Percentiles rank a stretch among this genome's conserved stretches.
Conservation (phyloP, 2,797 vertebrate genomes). For the Galagoides demidoff region DNA sequence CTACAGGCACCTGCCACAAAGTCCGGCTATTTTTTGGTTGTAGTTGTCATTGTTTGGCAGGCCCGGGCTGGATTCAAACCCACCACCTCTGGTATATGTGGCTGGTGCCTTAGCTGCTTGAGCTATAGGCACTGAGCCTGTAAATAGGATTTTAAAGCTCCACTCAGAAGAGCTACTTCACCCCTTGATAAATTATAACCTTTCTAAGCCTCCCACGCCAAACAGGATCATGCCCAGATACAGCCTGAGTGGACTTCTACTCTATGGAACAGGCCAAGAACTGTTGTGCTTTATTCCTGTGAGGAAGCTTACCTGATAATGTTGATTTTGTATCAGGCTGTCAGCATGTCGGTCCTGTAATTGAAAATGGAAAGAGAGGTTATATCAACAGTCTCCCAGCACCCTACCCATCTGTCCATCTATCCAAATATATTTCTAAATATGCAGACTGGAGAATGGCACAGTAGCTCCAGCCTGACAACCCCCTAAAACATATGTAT, state of each 20-base stretch:
- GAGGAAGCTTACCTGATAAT: slow-evolving; percentile 93
- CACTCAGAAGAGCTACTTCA: neutral
- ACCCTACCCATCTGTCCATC: neutral
- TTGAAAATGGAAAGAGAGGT: slow-evolving; percentile 77
- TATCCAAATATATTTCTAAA: neutral
- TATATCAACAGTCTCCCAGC: neutral
- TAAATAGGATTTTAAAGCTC: neutral
- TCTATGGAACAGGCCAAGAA: neutral
- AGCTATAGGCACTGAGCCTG: no score
- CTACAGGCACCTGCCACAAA: no score
- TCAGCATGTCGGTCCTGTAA: slow-evolving; percentile 95
- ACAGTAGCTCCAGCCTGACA: neutral
- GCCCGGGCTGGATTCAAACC: no score
- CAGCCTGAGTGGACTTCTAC: neutral
- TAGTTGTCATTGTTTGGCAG: no score
- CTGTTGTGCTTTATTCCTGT: neutral
- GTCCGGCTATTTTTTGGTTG: no score
- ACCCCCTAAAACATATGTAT: neutral
- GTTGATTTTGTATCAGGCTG: slow-evolving; percentile 97
- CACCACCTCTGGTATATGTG: no score
- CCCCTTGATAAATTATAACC: neutral
- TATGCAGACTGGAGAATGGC: slow-evolving; percentile 29
- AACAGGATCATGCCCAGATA: neutral
- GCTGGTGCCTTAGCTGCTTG: no score
- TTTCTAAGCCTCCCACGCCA: neutral